These are phyloP conservation scores for Parauchenoglanis ngamensis DNA, from an alignment of 2,797 vertebrate genomes.

Conservation along the genomic window DNA sequence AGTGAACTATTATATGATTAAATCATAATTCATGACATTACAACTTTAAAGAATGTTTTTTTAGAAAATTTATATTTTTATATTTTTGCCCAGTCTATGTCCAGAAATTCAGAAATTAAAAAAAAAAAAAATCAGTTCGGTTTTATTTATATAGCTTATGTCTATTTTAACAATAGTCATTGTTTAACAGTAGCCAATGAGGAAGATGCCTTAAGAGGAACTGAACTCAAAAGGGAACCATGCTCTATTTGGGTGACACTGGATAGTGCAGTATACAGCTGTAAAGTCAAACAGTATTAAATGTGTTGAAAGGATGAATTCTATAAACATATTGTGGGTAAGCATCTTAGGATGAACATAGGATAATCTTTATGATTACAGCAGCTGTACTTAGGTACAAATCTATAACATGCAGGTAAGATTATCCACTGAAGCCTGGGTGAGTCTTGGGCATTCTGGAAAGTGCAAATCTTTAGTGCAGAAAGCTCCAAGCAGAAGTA, in stretches of 20 bases:
- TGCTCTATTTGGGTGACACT: too few relatives aligned
- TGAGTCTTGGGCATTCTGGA: background rate
- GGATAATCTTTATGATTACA: background rate
- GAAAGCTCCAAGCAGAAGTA: background rate
- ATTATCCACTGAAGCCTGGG: background rate
- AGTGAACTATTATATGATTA: background rate
- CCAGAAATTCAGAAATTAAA: background rate
- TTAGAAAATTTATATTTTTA: too few relatives aligned
- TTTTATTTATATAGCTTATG: background rate
- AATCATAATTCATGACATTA: background rate
- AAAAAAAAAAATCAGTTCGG: background rate
- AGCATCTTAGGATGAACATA: too few relatives aligned
- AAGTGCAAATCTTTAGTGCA: background rate
- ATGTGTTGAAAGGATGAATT: background rate
- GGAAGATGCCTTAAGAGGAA: background rate
- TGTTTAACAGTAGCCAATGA: background rate
- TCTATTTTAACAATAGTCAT: too few relatives aligned
- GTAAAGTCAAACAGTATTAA: background rate
- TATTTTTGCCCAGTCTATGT: background rate
- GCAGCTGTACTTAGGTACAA: background rate
- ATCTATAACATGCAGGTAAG: background rate
- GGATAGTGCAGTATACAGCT: background rate
- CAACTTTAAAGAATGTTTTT: background rate
- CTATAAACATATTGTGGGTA: background rate
- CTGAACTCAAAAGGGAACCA: background rate